Evolutionary conservation across 1,140 invertebrate species (phyloP), one percentile per base, ranked within the genome.

Genomic region (Melitaea cinxia): DNA sequence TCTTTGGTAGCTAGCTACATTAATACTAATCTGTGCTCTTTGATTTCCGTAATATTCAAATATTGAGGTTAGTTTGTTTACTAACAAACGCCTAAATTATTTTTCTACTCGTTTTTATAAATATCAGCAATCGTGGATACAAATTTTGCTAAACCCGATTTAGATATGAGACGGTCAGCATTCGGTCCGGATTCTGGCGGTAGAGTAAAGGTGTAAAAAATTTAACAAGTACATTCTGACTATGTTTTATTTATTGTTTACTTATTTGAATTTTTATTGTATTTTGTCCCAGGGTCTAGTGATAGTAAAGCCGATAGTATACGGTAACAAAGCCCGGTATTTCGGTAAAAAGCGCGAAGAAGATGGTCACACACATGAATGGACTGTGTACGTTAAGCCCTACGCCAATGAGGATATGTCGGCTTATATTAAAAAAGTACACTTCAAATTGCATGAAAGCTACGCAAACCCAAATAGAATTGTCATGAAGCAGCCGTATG

Each of bases 341-440:
- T 99, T 99, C 92, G 98, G 98, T 0, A 97, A 98, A 77, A 99
- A 99, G 89, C 93, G 98, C n/a, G 98, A 99, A 82, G 97, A 98
- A 89, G 98, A 99, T 93, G 98, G 98, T 0, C 99, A 99, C 79
- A 99, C 99, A 0, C 99, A 99, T 93, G 95, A 99, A 76, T 99
- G 99, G 99, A 99, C 97, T 14, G 97, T 99, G 1, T 99, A 99
- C 88, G 93, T 99, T 0, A 99, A 99, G 85, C 97, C 99, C 0
- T 99, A 97, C 82, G 93, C 93, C 10, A 97, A 97, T 77, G 96
- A 97, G 91, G 98, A 99, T 75, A 97, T 99, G 96, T 97, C 97
- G 0, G 93, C 93, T 0, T 99, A 98, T 90, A 95, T 99, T 0
- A 99, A 99, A 86, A 99, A 99, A 92, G 95, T 99, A 2, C 97